These are phyloP conservation scores for Callionymus lyra DNA, from an alignment of 2,113 vertebrate genomes.

Conservation along the genomic window DNA sequence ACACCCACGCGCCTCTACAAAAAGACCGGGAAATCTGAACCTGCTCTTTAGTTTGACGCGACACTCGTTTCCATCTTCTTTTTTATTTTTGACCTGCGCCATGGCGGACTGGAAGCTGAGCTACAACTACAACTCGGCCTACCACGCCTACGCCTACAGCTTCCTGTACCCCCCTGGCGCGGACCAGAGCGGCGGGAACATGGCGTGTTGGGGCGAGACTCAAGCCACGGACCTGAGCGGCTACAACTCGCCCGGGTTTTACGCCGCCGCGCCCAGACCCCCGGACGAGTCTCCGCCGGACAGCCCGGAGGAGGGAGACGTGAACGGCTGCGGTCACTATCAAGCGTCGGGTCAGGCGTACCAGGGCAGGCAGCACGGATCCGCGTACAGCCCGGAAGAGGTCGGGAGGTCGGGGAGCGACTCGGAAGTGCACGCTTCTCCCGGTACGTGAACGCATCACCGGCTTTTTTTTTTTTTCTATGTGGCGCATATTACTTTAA, in stretches of 20 bases:
- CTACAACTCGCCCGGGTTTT: constrained; percentile 37
- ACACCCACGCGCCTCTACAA: constrained; percentile 28
- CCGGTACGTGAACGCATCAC: constrained; percentile 28
- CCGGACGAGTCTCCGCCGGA: constrained; percentile 33
- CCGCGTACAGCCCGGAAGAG: constrained; percentile 8
- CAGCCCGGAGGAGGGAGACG: constrained; percentile 23
- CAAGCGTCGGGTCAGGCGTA: constrained; percentile 28
- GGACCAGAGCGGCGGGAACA: constrained; percentile 39
- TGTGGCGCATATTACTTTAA: too few relatives aligned
- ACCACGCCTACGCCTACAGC: constrained; percentile 58
- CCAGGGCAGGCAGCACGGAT: constrained; percentile 8
- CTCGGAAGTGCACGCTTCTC: constrained; percentile 48
- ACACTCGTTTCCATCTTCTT: too few relatives aligned
- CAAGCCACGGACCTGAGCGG: constrained; percentile 9
- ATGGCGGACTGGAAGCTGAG: constrained; percentile 68
- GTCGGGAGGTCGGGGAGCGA: constrained; percentile 35
- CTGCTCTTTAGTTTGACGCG: background rate
- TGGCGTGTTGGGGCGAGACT: constrained; percentile 32
- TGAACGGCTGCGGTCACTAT: constrained; percentile 16
- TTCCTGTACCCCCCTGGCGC: constrained; percentile 47
- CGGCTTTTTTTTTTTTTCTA: background rate
- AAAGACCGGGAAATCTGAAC: constrained; percentile 5
- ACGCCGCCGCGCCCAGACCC: constrained; percentile 7
- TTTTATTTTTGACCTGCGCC: background rate
- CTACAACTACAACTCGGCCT: constrained; percentile 55